phyloP scores from a whole-genome alignment of 2,888 invertebrate genomes.

The Thalpophila matura region DNA sequence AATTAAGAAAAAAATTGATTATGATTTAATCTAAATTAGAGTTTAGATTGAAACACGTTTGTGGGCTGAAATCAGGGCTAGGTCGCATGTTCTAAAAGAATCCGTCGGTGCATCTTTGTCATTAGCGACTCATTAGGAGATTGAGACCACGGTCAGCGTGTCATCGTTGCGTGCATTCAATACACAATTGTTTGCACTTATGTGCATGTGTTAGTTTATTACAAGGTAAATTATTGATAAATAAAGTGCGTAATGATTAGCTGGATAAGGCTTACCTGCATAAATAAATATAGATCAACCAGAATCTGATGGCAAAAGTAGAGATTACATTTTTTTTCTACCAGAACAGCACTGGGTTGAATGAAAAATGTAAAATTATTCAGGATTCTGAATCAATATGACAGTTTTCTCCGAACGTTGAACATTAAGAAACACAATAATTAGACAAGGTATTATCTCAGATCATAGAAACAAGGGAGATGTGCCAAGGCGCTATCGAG shows the following conservation, averaged over 20 bases:
- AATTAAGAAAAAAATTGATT: too few relatives aligned
- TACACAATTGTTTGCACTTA: conserved; percentile 43
- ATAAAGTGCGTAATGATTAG: neutral
- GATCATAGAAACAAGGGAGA: too few relatives aligned
- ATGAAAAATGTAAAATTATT: neutral
- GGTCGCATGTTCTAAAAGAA: conserved; percentile 24
- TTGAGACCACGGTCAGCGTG: conserved; percentile 77
- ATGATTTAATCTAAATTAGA: too few relatives aligned
- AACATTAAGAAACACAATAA: neutral
- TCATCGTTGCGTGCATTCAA: conserved; percentile 67
- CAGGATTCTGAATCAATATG: neutral
- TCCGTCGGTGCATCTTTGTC: conserved; percentile 19
- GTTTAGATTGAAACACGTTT: too few relatives aligned
- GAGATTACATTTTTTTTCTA: too few relatives aligned
- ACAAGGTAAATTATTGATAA: neutral
- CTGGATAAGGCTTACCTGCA: too few relatives aligned
- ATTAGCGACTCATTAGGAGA: conserved; percentile 49
- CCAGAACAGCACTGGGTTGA: too few relatives aligned
- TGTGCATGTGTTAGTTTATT: conserved; percentile 34
- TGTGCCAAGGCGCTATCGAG: too few relatives aligned
- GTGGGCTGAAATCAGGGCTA: neutral
- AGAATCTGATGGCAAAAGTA: too few relatives aligned
- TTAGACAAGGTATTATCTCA: too few relatives aligned
- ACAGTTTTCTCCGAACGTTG: neutral
- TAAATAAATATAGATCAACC: too few relatives aligned